Conservation (phyloP, 2,888 invertebrate species). For the Ectemnius lituratus region DNA sequence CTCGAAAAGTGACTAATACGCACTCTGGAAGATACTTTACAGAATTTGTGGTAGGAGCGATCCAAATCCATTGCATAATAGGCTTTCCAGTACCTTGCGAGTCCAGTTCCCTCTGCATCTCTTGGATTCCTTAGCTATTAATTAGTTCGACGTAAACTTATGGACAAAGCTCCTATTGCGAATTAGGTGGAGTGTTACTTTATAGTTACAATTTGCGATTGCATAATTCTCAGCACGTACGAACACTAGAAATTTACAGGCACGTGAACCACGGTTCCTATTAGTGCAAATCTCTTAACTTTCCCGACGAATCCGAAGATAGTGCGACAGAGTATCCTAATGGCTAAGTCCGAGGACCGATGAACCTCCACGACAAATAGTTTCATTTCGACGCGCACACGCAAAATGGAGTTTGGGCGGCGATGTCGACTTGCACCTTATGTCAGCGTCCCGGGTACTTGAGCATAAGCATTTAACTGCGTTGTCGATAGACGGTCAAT, state of each 20-base stretch:
- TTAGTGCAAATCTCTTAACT: slow-evolving; percentile 41
- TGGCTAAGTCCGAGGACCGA: too few relatives aligned
- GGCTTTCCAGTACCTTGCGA: neutral
- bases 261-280: slow-evolving; percentile 49
- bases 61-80: too few relatives aligned
- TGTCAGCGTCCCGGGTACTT: neutral
- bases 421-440: neutral
- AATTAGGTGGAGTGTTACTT: neutral
- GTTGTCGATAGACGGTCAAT: slow-evolving; percentile 51
- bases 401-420: neutral
- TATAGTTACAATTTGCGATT: too few relatives aligned
- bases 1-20: too few relatives aligned
- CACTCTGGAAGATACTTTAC: too few relatives aligned
- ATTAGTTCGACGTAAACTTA: too few relatives aligned
- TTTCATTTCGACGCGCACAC: slow-evolving; percentile 4
- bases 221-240: too few relatives aligned
- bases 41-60: too few relatives aligned
- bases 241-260: too few relatives aligned
- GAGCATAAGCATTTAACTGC: slow-evolving; percentile 38
- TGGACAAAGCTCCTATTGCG: neutral
- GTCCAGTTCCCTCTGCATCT: slow-evolving; percentile 21
- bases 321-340: too few relatives aligned
- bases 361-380: neutral
- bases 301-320: slow-evolving; percentile 13
- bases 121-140: neutral